phyloP scores from a whole-genome alignment of 2,113 vertebrate genomes.

The Sitta europaea region DNA sequence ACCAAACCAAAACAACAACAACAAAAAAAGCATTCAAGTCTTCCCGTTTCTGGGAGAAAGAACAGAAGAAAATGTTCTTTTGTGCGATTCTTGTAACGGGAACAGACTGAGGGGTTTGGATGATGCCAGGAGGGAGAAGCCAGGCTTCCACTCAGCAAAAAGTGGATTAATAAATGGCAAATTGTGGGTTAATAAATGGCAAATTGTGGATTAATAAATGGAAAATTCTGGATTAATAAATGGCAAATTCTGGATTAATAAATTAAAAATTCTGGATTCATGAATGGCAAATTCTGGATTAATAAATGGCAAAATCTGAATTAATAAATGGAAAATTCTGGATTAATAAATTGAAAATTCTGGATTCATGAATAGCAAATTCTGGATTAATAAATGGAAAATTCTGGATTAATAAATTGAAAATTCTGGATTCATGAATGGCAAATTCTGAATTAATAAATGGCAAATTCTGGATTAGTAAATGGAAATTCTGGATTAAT shows the following conservation, averaged over 20 bases:
- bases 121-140: neutral
- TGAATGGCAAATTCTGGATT: neutral
- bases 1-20: neutral
- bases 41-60: neutral
- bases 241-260: neutral
- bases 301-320: neutral
- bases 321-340: neutral
- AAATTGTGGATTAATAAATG: too few relatives aligned
- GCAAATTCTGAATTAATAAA: constrained; percentile 1
- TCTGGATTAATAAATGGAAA: neutral
- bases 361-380: neutral
- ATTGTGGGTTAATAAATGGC: too few relatives aligned
- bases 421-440: too few relatives aligned
- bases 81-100: neutral
- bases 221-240: too few relatives aligned
- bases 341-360: neutral
- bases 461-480: constrained; percentile 8
- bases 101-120: neutral
- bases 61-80: constrained; percentile 26
- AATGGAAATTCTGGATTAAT: constrained; percentile 14
- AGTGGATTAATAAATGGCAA: constrained; percentile 13
- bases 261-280: too few relatives aligned
- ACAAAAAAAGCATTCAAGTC: neutral
- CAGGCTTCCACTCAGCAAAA: neutral
- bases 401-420: too few relatives aligned